Evolutionary conservation across 2,888 invertebrate species (phyloP).

Genomic region (Ditylenchus weischeri): DNA sequence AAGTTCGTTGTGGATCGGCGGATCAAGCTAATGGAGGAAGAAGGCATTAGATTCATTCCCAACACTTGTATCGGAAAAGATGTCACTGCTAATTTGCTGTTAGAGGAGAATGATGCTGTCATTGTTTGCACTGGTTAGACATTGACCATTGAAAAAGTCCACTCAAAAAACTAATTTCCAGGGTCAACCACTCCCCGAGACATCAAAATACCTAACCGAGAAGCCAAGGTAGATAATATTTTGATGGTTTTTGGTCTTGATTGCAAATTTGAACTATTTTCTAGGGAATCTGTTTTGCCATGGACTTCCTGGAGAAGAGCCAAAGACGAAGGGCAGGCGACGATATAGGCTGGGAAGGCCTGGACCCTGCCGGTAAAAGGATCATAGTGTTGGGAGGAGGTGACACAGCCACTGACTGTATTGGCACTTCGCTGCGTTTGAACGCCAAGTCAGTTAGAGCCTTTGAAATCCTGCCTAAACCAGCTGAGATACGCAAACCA

Average conservation of each 20-base stretch:
- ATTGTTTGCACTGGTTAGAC: slow-evolving; percentile 71
- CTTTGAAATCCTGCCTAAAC: slow-evolving; percentile 93
- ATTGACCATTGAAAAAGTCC: slow-evolving; percentile 82
- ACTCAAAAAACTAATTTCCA: slow-evolving; percentile 60
- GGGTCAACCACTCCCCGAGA: slow-evolving; percentile 75
- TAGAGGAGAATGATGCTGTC: slow-evolving; percentile 75
- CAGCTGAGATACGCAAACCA: slow-evolving; percentile 73
- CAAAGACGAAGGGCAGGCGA: slow-evolving; percentile 76
- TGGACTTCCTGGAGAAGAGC: slow-evolving; percentile 93
- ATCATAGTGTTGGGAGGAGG: slow-evolving; percentile 85
- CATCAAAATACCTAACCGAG: slow-evolving; percentile 66
- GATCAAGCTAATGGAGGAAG: slow-evolving; percentile 78
- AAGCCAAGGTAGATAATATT: slow-evolving; percentile 65
- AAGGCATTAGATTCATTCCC: slow-evolving; percentile 85
- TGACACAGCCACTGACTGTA: slow-evolving; percentile 94
- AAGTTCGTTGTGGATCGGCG: slow-evolving; percentile 81
- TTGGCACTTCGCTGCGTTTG: slow-evolving; percentile 89
- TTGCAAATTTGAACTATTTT: not conserved
- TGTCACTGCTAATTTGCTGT: slow-evolving; percentile 69
- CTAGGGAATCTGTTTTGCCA: slow-evolving; percentile 88
- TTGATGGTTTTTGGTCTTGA: too few species aligned
- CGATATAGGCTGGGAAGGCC: slow-evolving; percentile 62
- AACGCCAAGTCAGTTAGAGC: slow-evolving; percentile 88
- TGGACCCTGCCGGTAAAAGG: slow-evolving; percentile 85
- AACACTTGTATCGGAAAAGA: slow-evolving; percentile 86